Evolutionary conservation across 2,797 vertebrate species (phyloP), one percentile per base, ranked within the genome.

Genomic region (Erethizon dorsatum): DNA sequence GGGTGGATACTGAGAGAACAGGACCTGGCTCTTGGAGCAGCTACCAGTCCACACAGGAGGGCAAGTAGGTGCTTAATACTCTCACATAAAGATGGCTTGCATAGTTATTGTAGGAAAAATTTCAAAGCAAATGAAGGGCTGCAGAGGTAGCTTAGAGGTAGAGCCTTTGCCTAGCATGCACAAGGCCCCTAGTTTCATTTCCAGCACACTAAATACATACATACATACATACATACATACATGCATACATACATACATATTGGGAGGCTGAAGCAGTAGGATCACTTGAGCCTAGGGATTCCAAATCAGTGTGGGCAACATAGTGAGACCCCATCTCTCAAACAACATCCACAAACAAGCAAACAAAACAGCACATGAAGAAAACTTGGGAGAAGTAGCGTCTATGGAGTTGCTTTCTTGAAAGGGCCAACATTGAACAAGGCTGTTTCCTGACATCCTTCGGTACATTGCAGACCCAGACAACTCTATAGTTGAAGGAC

Each of bases 21-120:
- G 26, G 89, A 45, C 15, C 41, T 73, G 37, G 20, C 24, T 69
- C 5, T 33, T 22, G 20, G 75, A 56, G 33, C 20, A 37, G 24
- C 22, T 12, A 12, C 77, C 33, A 31, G 5, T 28, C 24, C 15
- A n/a, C 24, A 2, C 2, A 28, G 41, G 15, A 20, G 54, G 11
- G 26, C 7, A 67, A 0, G n/a, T 24, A 56, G 47, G 13, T 31
- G 26, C 37, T 37, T 61, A 71, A 31, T 24, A 37, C 52, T 47
- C 52, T 87, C 5, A 1, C 33, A 52, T 83, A 54, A 61, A 75
- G 37, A 54, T 77, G 73, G 37, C 37, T 50, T 91, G n/a, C n/a
- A 75, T 54, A 59, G 91, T 50, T 92, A 31, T 63, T 94, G 69
- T 96, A 54, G 57, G 37, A 71, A 96, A n/a, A 56, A 11, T 57